Evolutionary conservation across 2,113 vertebrate genomes (phyloP), one percentile per base, ranked within the genome.

Genomic region (Sylvia atricapilla): DNA sequence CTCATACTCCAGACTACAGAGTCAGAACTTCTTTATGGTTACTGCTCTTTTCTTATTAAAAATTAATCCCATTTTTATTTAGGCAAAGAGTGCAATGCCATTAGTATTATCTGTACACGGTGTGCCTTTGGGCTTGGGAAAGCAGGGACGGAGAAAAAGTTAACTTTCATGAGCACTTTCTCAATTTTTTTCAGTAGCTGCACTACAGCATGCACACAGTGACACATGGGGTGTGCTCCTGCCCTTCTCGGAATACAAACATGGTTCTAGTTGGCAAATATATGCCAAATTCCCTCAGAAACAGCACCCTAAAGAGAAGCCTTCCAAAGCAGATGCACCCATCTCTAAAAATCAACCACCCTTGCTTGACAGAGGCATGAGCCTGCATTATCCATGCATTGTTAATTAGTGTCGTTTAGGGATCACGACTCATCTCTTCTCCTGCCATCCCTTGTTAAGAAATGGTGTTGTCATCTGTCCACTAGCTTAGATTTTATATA

Each of bases 331-430:
- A 63, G 21, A 19, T 59, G n/a, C 37, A 74, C n/a, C 23, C 41
- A 19, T 35, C 31, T 41, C 52, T 56, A 68, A 68, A 92, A 90
- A 28, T 25, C 86, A 86, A 60, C 37, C 33, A 80, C 6, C 23
- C 23, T 59, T 46, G 14, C 66, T 59, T 52, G 30, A 52, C 37
- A 50, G 55, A 85, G 76, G 59, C 68, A 76, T 9, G 31, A 86
- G 67, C 44, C n/a, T 41, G 49, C 60, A 75, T 89, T 75, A 77
- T 37, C 79, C 31, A 27, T 39, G 30, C 56, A 60, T 3, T 39
- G 62, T 59, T 93, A 93, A 93, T 73, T 49, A 85, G 5, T 13
- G 5, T 56, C 39, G 68, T 89, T 89, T 72, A 92, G 58, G 53
- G 53, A 68, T 82, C 83, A 75, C 2, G 1, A 66, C n/a, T 74